Evolutionary conservation across 2,888 invertebrate species (phyloP), one percentile per base, ranked within the genome.

Genomic region (Monopis laevigella): DNA sequence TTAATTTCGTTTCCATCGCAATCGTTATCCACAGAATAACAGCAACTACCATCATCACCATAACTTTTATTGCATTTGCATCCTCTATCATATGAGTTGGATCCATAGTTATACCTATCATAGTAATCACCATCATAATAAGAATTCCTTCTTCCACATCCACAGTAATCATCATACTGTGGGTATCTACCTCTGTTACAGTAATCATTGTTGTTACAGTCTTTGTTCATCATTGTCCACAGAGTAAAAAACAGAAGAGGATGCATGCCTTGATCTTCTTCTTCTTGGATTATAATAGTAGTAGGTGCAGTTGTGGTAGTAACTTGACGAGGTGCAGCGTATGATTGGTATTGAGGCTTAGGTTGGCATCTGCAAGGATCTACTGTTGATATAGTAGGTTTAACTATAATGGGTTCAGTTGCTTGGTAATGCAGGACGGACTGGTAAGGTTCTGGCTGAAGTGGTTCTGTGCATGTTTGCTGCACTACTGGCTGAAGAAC

Each of bases 1-100:
- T 32, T 32, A 3, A 32, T 32, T 32, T 32, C 32, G 17, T 32
- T 32, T 17, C 32, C 32, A 17, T 32, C 32, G 32, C 2, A 32
- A 17, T 32, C 32, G 14, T n/a, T 32, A 2, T 32, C 32, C 10
- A 32, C 17, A 8, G 14, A 17, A 17, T 32, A 32, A 17, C 32
- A 17, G 17, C 17, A 32, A n/a, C 32, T 17, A 13, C n/a, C 17
- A 14, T 32, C 17, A 11, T 30, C 12, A 32, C 32, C 16, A 17
- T n/a, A n/a, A n/a, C n/a, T n/a, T n/a, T n/a, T n/a, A n/a, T n/a
- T n/a, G n/a, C 32, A 5, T 11, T 13, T 30, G 30, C 2, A 29
- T 13, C 7, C 12, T 11, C 29, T 29, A 7, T 29, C 29, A 29
- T 29, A 11, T 13, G 7, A 11, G 7, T 29, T 13, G 14, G 29